Conservation (phyloP, 2,888 invertebrate species). For the Perizoma affinitatum region DNA sequence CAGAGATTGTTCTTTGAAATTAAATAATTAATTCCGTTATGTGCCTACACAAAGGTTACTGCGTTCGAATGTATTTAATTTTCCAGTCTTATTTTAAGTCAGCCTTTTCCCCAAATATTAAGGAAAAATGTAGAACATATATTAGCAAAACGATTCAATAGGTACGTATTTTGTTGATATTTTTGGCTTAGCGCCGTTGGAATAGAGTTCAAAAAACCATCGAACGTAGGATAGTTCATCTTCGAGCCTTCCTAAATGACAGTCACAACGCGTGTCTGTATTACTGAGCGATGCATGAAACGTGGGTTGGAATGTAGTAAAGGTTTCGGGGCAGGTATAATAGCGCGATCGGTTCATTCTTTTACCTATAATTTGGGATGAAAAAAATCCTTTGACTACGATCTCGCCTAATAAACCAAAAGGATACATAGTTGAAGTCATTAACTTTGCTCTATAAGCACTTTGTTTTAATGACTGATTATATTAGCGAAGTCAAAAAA, state of each 20-base stretch:
- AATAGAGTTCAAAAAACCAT: conserved; percentile 18
- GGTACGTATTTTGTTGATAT: conserved; percentile 6
- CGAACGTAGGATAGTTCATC: conserved; percentile 18
- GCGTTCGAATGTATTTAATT: background rate
- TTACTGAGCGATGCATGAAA: conserved; percentile 29
- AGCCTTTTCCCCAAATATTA: conserved; percentile 7
- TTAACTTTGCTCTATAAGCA: no score
- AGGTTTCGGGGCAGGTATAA: conserved; percentile 28
- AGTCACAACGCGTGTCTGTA: conserved; percentile 30
- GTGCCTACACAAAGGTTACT: no score
- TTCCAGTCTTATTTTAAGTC: background rate
- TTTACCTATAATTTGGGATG: conserved; percentile 12
- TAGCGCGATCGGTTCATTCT: conserved; percentile 24
- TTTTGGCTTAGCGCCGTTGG: conserved; percentile 5
- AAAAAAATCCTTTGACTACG: background rate
- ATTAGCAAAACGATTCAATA: conserved; percentile 27
- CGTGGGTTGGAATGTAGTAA: conserved; percentile 20
- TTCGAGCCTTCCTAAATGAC: conserved; percentile 30
- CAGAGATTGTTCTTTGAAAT: no score
- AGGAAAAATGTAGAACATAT: conserved; percentile 7
- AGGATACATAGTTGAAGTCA: no score
- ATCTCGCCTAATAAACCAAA: no score
- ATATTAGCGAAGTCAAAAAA: no score
- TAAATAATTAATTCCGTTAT: no score
- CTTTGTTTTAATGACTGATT: no score